Conservation (phyloP, 2,888 invertebrate species). For the Apamea epomidion region DNA sequence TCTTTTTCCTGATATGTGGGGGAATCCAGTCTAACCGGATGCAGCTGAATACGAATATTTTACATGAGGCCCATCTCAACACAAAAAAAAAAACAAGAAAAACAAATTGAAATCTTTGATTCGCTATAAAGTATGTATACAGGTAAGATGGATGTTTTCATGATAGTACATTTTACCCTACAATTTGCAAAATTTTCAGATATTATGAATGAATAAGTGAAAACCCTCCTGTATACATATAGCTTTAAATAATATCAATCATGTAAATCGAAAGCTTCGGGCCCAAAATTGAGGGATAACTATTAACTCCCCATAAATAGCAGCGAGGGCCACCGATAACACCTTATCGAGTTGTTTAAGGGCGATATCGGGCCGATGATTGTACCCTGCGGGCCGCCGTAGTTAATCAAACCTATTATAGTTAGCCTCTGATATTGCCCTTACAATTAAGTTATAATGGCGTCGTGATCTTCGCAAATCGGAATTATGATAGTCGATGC, state of each 20-base stretch:
- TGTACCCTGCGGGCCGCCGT: constrained; percentile 80
- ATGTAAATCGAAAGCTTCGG: constrained; percentile 61
- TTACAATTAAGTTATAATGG: constrained; percentile 64
- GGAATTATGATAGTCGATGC: constrained; percentile 56
- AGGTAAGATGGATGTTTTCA: too few species aligned
- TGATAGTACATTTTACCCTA: too few species aligned
- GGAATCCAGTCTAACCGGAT: not conserved
- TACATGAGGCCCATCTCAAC: not conserved
- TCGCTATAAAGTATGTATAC: too few species aligned
- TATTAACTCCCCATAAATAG: constrained; percentile 87
- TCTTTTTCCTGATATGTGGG: not conserved
- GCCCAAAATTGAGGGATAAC: constrained; percentile 80
- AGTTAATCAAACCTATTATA: constrained; percentile 82
- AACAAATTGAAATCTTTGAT: too few species aligned
- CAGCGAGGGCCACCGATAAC: constrained; percentile 83
- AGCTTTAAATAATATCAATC: constrained; percentile 44
- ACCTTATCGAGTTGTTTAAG: constrained; percentile 86
- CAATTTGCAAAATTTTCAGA: too few species aligned
- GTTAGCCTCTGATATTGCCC: constrained; percentile 62
- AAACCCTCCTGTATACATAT: not conserved
- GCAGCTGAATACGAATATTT: not conserved
- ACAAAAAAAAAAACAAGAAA: not conserved
- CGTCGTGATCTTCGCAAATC: constrained; percentile 57
- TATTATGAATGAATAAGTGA: too few species aligned
- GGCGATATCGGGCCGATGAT: constrained; percentile 85